A percentile compares a stretch with the other conserved stretches of the same genome.
phyloP scores from a whole-genome alignment of 2,797 vertebrate genomes.

The Vireo griseus region DNA sequence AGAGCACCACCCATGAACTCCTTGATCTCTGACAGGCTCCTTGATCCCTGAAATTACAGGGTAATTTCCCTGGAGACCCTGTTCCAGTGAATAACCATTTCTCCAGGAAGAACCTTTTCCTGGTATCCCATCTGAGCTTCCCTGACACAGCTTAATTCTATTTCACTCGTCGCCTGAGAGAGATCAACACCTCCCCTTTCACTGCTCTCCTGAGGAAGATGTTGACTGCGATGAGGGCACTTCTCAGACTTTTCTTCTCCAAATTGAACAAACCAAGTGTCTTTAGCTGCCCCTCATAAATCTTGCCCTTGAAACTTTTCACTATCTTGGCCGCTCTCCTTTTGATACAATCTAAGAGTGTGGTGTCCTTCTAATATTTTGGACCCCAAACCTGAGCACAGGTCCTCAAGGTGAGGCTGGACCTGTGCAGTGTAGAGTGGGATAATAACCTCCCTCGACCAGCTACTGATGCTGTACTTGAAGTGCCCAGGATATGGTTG shows the following conservation, averaged over 20 bases:
- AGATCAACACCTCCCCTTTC: fast-evolving
- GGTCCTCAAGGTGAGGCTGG: fast-evolving
- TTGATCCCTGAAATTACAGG: too few relatives aligned
- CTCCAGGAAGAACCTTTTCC: neutral
- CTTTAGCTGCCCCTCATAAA: neutral
- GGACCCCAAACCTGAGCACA: neutral
- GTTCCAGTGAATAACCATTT: neutral
- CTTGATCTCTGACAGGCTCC: neutral
- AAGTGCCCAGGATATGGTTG: neutral
- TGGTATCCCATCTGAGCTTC: neutral
- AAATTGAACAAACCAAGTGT: neutral
- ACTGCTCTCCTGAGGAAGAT: neutral
- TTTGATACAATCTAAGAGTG: neutral
- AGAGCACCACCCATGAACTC: fast-evolving
- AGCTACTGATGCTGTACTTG: neutral
- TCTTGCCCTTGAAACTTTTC: neutral
- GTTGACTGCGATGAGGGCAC: neutral
- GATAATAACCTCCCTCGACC: fast-evolving
- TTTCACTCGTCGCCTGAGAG: neutral
- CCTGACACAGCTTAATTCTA: neutral
- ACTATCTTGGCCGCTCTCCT: neutral
- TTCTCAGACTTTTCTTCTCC: neutral
- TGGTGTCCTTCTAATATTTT: neutral
- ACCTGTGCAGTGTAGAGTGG: neutral
- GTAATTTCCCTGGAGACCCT: neutral